These are phyloP conservation scores for Prunella fulvescens DNA, from an alignment of 2,113 vertebrate genomes.

Conservation along the genomic window DNA sequence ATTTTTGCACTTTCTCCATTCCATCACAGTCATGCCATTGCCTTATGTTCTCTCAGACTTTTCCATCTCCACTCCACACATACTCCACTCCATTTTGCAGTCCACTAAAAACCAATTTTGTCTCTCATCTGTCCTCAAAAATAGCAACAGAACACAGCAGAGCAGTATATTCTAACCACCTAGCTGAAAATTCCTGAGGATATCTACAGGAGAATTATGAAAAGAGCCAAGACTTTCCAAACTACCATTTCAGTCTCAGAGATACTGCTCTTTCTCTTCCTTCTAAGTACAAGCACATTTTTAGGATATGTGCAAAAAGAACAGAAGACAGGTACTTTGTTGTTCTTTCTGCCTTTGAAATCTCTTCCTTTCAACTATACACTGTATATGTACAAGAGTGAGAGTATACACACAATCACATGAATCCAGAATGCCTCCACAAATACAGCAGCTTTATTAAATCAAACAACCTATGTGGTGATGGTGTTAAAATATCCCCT, in stretches of 20 bases:
- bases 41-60: not conserved
- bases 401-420: not conserved
- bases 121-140: not conserved
- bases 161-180: not conserved
- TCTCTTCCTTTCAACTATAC: not conserved
- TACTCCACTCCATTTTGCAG: not conserved
- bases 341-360: not conserved
- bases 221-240: not conserved
- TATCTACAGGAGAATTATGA: not conserved
- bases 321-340: not conserved
- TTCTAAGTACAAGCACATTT: not conserved
- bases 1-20: not conserved
- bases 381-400: not conserved
- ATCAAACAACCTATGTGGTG: not conserved
- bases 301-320: not conserved
- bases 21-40: not conserved
- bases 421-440: not conserved
- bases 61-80: not conserved
- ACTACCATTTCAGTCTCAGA: not conserved
- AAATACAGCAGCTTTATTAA: not conserved
- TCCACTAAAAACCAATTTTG: not conserved
- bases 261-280: not conserved
- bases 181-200: not conserved
- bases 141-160: not conserved
- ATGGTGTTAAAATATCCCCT: not conserved